phyloP scores from a whole-genome alignment of 1,140 invertebrate species.

The Caenorhabditis tropicalis region DNA sequence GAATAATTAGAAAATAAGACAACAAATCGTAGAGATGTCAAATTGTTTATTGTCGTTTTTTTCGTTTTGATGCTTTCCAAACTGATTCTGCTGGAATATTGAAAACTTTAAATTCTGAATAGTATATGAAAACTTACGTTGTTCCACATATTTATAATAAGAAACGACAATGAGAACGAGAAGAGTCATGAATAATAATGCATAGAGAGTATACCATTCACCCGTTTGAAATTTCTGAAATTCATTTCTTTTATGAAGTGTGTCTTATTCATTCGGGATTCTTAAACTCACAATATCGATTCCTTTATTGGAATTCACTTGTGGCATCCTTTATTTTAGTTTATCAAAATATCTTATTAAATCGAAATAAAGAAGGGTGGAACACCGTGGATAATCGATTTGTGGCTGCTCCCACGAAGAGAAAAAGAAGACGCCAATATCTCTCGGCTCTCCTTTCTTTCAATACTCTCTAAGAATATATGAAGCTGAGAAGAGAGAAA shows the following conservation, averaged over 20 bases:
- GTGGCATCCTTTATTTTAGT: not conserved
- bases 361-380: not conserved
- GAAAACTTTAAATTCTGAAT: not conserved
- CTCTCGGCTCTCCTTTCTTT: too few relatives aligned
- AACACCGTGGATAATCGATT: not conserved
- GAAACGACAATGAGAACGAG: not conserved
- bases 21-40: not conserved
- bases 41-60: constrained; percentile 23
- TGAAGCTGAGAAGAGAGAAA: not conserved
- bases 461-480: too few relatives aligned
- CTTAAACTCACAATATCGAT: not conserved
- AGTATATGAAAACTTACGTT: not conserved
- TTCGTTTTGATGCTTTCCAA: constrained; percentile 27
- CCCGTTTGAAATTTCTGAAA: constrained; percentile 40
- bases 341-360: too few relatives aligned
- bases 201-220: constrained; percentile 39
- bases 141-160: not conserved
- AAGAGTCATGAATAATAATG: constrained; percentile 36
- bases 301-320: not conserved
- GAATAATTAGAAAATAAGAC: not conserved
- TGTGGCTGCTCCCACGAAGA: not conserved
- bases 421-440: not conserved
- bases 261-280: not conserved
- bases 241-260: not conserved
- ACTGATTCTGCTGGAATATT: constrained; percentile 34